Conservation (phyloP, 1,140 invertebrate species). For the Magallana gigas region DNA sequence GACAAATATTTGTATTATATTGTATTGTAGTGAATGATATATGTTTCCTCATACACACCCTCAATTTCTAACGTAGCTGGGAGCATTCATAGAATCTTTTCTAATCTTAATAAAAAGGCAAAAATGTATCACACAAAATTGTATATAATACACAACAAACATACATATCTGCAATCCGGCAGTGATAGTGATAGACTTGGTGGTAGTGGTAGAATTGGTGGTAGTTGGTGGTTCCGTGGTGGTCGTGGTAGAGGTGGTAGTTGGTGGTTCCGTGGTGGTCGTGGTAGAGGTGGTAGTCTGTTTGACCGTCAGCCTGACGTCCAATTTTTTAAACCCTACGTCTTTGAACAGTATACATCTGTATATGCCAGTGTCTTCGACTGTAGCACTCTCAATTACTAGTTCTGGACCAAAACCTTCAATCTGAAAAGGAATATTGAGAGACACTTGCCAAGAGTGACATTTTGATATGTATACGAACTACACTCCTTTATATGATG, state of each 20-base stretch:
- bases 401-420: conserved; percentile 32
- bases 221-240: no score
- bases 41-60: no score
- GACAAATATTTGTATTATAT: no score
- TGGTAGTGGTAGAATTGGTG: conserved; percentile 33
- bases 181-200: conserved; percentile 37
- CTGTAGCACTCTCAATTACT: conserved; percentile 38
- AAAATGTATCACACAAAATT: no score
- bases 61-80: no score
- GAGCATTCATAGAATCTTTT: no score
- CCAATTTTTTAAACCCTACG: conserved; percentile 44
- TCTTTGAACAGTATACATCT: conserved; percentile 52
- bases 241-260: background rate
- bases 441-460: no score
- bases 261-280: background rate
- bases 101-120: no score
- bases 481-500: no score
- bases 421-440: conserved; percentile 32
- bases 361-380: conserved; percentile 50
- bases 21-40: no score
- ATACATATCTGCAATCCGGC: background rate
- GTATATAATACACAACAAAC: no score
- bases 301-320: conserved; percentile 53
- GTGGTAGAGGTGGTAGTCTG: conserved; percentile 22
- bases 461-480: no score